phyloP scores from a whole-genome alignment of 2,888 invertebrate genomes.

The Xiphydria camelus region DNA sequence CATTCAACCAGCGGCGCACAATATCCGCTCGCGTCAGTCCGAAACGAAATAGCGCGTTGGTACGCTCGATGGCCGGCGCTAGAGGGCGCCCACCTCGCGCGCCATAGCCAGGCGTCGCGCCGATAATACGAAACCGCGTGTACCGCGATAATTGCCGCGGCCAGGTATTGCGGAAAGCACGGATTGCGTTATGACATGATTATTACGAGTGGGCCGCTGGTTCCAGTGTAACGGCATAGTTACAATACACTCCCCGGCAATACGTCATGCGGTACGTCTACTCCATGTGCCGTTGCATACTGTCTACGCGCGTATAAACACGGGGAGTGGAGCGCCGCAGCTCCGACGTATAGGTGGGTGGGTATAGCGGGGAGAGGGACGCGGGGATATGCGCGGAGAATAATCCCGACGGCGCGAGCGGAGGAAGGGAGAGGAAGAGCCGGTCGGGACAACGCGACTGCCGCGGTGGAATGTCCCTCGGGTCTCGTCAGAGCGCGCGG shows the following conservation, averaged over 20 bases:
- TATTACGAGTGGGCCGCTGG: constrained; percentile 26
- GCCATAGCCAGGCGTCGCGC: too few species aligned
- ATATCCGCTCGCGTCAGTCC: too few species aligned
- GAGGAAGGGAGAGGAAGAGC: constrained; percentile 10
- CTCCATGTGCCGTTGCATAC: constrained; percentile 36
- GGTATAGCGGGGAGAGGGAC: constrained; percentile 9
- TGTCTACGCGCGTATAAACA: constrained; percentile 6
- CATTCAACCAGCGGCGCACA: too few species aligned
- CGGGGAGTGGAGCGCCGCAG: neutral
- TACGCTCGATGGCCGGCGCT: too few species aligned
- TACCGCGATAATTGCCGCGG: constrained; percentile 19
- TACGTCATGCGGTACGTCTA: constrained; percentile 51
- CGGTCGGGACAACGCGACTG: constrained; percentile 23
- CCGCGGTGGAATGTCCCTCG: constrained; percentile 28
- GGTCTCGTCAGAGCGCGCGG: constrained; percentile 31
- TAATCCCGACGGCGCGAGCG: constrained; percentile 25
- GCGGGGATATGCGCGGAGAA: constrained; percentile 18
- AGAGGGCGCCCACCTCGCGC: too few species aligned
- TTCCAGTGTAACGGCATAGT: constrained; percentile 29
- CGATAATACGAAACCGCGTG: neutral
- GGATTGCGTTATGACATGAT: constrained; percentile 31
- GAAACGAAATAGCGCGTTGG: too few species aligned
- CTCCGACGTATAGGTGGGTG: too few species aligned
- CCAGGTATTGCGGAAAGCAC: constrained; percentile 16
- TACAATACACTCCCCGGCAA: constrained; percentile 49